Base-by-base conservation (phyloP, 2,888 invertebrate species). In the Lasius platythorax region DNA sequence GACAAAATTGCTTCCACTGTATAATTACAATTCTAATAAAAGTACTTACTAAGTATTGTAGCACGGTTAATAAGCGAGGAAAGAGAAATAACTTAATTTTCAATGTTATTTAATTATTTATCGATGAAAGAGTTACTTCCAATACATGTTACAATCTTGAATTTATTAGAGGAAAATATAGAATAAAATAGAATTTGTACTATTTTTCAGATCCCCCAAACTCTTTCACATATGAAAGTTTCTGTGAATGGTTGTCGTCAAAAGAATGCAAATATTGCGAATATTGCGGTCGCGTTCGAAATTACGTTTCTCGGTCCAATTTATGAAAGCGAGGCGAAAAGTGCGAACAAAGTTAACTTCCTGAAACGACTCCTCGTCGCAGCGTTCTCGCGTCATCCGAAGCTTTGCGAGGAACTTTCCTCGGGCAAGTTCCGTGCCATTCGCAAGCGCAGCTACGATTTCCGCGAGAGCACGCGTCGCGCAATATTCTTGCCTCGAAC, bases 381-480 rank as follows among this genome's bases (percentile, higher is more conserved):
- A 12, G 30, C 66, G 8, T 61, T 33, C 56, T 61, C 70, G 18
- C 33, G 37, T 40, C 64, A n/a, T 18, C 37, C 28, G 33, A 85
- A 78, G 40, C 79, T 83, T 70, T n/a, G 46, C 82, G 75, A 9
- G 12, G 15, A 88, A 88, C 61, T 83, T 85, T 78, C 23, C 61
- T 3, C n/a, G 37, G 18, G 30, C 11, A 53, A 58, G 76, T 50
- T 63, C 61, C 37, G 46, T 56, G 43, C 58, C 58, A 61, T 70
- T 33, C 61, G 23, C 61, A 37, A 28, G 61, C 33, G 33, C 72
- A 72, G 33, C 73, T 79, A 61, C 18, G 61, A 79, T 37, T 79
- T 50, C 12, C 73, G 61, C 61, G 12, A 28, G 28, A 63, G 61
- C 46, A 50, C 46, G 37, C 33, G 28, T 28, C 70, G 46, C 15